These are phyloP conservation scores for Pseudorectes ferrugineus DNA, from an alignment of 2,113 vertebrate genomes.

Conservation along the genomic window DNA sequence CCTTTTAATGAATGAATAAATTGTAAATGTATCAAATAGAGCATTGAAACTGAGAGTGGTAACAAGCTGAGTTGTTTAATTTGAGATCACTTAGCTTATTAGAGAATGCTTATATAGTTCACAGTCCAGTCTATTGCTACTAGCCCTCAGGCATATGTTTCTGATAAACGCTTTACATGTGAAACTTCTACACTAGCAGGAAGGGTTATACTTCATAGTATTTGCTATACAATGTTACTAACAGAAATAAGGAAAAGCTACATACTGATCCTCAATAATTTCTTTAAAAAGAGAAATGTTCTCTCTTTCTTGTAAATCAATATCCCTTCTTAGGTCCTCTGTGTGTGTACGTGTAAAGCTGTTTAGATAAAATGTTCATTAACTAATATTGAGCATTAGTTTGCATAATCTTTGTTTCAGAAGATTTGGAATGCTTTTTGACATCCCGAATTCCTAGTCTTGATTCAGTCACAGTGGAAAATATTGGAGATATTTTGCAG, in stretches of 20 bases:
- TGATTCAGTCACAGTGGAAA: background rate
- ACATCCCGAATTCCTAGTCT: background rate
- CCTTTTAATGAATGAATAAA: background rate
- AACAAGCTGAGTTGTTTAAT: background rate
- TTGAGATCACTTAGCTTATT: background rate
- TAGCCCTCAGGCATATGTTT: background rate
- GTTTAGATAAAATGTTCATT: background rate
- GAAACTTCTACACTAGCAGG: background rate
- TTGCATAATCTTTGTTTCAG: background rate
- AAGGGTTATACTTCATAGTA: background rate
- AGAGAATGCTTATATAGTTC: background rate
- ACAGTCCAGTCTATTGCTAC: background rate
- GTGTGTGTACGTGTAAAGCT: background rate
- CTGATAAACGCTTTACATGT: background rate
- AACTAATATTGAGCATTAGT: background rate
- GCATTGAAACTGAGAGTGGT: background rate
- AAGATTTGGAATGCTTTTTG: background rate
- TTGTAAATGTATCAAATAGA: background rate
- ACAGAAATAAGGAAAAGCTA: background rate
- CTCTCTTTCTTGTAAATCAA: background rate
- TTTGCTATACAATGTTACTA: background rate
- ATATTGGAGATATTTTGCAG: background rate
- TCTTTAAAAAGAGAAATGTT: rapidly evolving
- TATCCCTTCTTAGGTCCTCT: background rate
- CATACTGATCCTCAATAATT: background rate